Base-by-base conservation (phyloP, 2,113 vertebrate species). In the Salvator merianae region DNA sequence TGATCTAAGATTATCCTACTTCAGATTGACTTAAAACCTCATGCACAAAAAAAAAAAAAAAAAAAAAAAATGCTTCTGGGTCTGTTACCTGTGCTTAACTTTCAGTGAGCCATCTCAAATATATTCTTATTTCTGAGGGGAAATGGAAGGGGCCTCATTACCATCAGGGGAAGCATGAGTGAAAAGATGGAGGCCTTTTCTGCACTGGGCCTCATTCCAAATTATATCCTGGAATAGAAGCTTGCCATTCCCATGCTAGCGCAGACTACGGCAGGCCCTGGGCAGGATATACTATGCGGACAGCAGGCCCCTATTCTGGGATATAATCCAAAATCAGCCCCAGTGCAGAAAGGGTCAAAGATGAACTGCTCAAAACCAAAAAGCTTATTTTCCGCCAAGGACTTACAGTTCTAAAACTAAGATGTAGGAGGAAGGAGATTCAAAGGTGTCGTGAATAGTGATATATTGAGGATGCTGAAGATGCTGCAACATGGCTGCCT, bases 371-470 rank as follows among this genome's bases (percentile, higher is more conserved):
- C 36, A 71, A 20, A 34, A 83, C n/a, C 10, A 69, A 71, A 20
- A 71, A 72, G 30, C 8, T 79, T 47, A 36, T 68, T n/a, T 79
- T 53, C 63, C 34, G 9, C 30, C 81, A 0, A 2, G 0, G 86
- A 98, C 99, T 97, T 91, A 99, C 99, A 99, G 96, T 87, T 99
- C 98, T 88, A 98, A 88, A 88, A 99, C 92, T 62, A 99, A 96
- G 92, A 99, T 97, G 91, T 98, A 98, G 75, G 96, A 96, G 0
- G 94, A 94, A 5, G 98, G 94, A 5, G 98, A 98, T 94, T 99
- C 98, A 0, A 98, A 99, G 24, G 98, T 98, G 89, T 99, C 98
- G 0, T 97, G 93, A 89, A 99, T 96, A 7, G 95, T 96, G 94
- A 98, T 95, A 87, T 99, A 96, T 93, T 99, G 98, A 9, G 97